Percentiles rank a stretch among this genome's conserved stretches.
phyloP scores from a whole-genome alignment of 2,797 vertebrate genomes.

The Potorous gilbertii region DNA sequence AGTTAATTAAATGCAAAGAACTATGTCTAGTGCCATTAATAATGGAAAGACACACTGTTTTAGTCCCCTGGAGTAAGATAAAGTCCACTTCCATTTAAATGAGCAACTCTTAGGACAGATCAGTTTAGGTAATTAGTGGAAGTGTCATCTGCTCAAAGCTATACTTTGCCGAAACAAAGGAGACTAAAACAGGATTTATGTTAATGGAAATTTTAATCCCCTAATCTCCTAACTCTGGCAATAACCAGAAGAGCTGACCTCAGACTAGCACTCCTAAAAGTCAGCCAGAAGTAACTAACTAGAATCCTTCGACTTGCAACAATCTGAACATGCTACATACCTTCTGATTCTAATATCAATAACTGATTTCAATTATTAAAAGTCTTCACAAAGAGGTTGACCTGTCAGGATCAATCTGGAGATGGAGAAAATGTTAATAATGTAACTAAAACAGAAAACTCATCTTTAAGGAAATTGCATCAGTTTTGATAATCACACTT shows the following conservation, averaged over 20 bases:
- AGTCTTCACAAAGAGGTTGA: neutral
- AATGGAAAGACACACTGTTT: neutral
- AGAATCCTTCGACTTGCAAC: neutral
- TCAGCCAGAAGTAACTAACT: neutral
- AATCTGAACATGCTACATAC: neutral
- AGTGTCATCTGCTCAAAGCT: neutral
- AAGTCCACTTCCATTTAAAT: neutral
- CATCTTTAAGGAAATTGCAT: neutral
- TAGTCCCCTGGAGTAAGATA: neutral
- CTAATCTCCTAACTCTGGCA: neutral
- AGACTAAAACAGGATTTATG: neutral
- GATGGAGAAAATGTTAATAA: neutral
- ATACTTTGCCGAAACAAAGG: neutral
- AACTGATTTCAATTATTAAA: neutral
- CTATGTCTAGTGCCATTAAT: neutral
- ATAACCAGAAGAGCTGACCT: neutral
- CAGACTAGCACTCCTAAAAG: neutral
- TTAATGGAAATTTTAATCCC: neutral
- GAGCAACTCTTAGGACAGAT: neutral
- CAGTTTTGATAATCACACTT: neutral
- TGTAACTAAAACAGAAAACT: neutral
- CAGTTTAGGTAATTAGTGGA: neutral
- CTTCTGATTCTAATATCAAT: neutral
- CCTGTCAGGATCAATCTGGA: neutral
- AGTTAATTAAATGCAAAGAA: neutral